These are phyloP conservation scores for Myotis findleyi DNA, from an alignment of 2,797 vertebrate species.

Conservation along the genomic window DNA sequence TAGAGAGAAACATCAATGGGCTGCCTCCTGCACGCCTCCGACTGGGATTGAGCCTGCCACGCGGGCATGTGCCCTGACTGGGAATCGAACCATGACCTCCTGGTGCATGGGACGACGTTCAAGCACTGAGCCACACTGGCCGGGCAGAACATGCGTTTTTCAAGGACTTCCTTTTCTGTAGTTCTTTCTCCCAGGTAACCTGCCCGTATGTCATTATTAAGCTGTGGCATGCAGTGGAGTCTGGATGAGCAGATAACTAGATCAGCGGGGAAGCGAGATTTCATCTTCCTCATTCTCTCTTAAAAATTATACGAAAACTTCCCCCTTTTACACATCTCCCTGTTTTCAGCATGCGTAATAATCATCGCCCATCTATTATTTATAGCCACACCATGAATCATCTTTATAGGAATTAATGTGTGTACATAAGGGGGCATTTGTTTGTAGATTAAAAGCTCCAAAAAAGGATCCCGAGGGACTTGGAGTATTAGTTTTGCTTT, in stretches of 20 bases:
- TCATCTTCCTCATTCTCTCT: slow-evolving; percentile 4
- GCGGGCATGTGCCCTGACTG: too few species aligned
- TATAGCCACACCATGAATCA: background rate
- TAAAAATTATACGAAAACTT: background rate
- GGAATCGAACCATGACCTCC: too few species aligned
- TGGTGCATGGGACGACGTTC: too few species aligned
- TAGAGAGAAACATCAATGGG: too few species aligned
- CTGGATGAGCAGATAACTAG: slow-evolving; percentile 21
- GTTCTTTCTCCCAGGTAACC: background rate
- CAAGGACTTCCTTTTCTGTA: background rate
- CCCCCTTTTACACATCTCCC: background rate
- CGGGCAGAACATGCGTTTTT: background rate
- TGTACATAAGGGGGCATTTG: background rate
- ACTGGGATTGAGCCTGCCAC: too few species aligned
- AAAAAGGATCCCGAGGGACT: background rate
- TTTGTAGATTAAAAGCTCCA: slow-evolving; percentile 11
- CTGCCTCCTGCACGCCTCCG: too few species aligned
- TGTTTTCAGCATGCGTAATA: background rate
- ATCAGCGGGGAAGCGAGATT: background rate
- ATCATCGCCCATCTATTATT: background rate
- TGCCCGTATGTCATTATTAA: background rate
- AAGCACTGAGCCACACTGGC: too few species aligned
- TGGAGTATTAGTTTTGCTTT: background rate
- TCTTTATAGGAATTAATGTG: background rate
- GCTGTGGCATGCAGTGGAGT: background rate